Evolutionary conservation across 2,888 invertebrate genomes (phyloP), one percentile per base, ranked within the genome.

Genomic region (Sinohyriopsis cumingii): DNA sequence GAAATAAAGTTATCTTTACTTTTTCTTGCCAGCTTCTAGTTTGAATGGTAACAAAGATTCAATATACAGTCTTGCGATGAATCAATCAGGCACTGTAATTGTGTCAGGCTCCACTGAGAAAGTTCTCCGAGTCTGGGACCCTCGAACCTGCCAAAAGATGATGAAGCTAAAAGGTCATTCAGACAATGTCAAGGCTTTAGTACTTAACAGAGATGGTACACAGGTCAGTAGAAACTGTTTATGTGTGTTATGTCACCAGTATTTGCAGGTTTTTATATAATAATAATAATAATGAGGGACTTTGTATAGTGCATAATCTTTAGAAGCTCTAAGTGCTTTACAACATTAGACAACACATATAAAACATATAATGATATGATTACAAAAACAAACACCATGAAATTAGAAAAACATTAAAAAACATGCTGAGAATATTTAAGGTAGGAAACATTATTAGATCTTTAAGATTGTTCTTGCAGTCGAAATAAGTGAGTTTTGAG

Each of bases 51-150:
- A 97, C 89, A 98, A 98, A 91, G 98, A 99, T 91, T 98, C 98
- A 7, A 99, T 99, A 87, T 99, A 99, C 91, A 98, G 99, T 89
- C 92, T 99, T 80, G 98, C 98, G 45, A 99, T 99, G 97, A 99
- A 99, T 91, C 96, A 96, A 57, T 93, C 96, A 6, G 99, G 98
- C 3, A 97, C 96, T 18, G 94, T 99, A 5, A 94, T 99, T 82
- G 96, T 98, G 0, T 97, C 98, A 85, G 99, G 99, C 28, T 89
- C 89, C 18, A 89, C 90, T 60, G 90, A 90, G 77, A 90, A 90
- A 75, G 95, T 97, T 22, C 91, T 99, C 59, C 91, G 99, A 82
- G 94, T 99, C 20, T 99, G 99, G 99, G 99, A 99, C 91, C 98
- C 99, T 0, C 92, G 99, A 73, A 95, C 95, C 59, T 98, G 98